phyloP scores from a whole-genome alignment of 2,888 invertebrate genomes.

The Pyrocoelia pectoralis region DNA sequence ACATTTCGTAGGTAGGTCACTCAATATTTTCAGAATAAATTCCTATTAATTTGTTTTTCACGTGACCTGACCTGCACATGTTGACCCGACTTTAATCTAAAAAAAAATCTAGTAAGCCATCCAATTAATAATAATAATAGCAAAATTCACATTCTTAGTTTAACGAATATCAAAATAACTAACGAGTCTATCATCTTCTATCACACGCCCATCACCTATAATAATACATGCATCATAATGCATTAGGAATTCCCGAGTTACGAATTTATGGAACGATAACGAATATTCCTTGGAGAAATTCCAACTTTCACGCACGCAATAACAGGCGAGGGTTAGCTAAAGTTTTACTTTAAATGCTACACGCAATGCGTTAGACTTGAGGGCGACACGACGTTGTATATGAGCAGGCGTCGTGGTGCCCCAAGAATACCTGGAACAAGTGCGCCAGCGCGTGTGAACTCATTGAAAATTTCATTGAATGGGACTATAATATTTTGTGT shows the following conservation, averaged over 20 bases:
- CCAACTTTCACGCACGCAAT: slow-evolving; percentile 18
- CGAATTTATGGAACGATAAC: slow-evolving; percentile 14
- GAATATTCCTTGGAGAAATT: slow-evolving; percentile 26
- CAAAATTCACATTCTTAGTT: slow-evolving; percentile 11
- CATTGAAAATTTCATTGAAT: slow-evolving; percentile 23
- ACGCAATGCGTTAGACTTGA: slow-evolving; percentile 45
- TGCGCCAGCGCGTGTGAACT: slow-evolving; percentile 37
- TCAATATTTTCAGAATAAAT: slow-evolving; percentile 44
- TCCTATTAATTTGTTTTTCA: slow-evolving; percentile 37
- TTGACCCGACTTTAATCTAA: slow-evolving; percentile 19
- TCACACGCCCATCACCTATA: slow-evolving; percentile 43
- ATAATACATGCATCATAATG: slow-evolving; percentile 37
- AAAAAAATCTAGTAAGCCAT: no score
- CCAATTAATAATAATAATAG: no score
- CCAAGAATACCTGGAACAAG: slow-evolving; percentile 25
- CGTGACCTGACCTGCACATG: slow-evolving; percentile 34
- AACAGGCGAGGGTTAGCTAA: slow-evolving; percentile 15
- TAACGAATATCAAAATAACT: slow-evolving; percentile 2
- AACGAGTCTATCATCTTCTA: slow-evolving; percentile 11
- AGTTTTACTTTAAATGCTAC: slow-evolving; percentile 31
- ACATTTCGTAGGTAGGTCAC: slow-evolving; percentile 44
- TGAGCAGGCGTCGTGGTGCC: slow-evolving; percentile 48
- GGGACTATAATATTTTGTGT: no score
- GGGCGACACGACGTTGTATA: slow-evolving; percentile 44
- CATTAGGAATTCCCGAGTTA: slow-evolving; percentile 27